Evolutionary conservation across 1,140 invertebrate species (phyloP), one percentile per base, ranked within the genome.

Genomic region (Scaptomyza montana): DNA sequence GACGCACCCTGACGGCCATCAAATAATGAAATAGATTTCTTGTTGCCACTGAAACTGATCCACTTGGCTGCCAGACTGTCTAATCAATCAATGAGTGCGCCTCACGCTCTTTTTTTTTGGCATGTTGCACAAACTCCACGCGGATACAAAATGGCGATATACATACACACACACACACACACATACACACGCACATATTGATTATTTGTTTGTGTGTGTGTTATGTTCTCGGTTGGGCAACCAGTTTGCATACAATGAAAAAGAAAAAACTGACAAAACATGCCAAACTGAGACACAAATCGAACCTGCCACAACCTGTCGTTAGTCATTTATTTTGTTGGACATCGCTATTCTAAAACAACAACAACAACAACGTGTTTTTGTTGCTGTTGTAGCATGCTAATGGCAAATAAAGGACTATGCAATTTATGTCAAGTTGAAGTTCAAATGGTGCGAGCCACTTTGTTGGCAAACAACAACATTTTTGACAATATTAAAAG

Each of bases 71-170:
- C 33, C 28, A 16, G 47, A 54, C 43, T 39, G 47, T 60, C 43
- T 39, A 61, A 73, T 73, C 70, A 73, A 73, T 73, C 64, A 68
- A 68, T 67, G 60, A 33, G 41, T 25, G 21, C 39, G 64, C 43
- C 63, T 72, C 63, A 72, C 28, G 66, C 2, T 2, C 2, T 75
- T 84, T 78, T 33, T 33, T 33, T 33, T 25, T 25, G 75, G 47
- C 75, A 84, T 79, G 63, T 78, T 81, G 70, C 74, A 87, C 41
- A 65, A 64, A 45, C 53, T 70, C 7, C 25, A 51, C 39, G 12
- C 77, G 60, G 61, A 36, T 36, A 36, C 61, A 70, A 80, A 72
- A 72, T 67, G 69, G 80, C 66, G 76, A 67, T 53, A n/a, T 57
- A 75, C 71, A 75, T 57, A 71, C 57, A 62, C 51, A 45, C 62